Evolutionary conservation across 1,140 invertebrate genomes (phyloP).

Genomic region (Aphelenchoides besseyi): DNA sequence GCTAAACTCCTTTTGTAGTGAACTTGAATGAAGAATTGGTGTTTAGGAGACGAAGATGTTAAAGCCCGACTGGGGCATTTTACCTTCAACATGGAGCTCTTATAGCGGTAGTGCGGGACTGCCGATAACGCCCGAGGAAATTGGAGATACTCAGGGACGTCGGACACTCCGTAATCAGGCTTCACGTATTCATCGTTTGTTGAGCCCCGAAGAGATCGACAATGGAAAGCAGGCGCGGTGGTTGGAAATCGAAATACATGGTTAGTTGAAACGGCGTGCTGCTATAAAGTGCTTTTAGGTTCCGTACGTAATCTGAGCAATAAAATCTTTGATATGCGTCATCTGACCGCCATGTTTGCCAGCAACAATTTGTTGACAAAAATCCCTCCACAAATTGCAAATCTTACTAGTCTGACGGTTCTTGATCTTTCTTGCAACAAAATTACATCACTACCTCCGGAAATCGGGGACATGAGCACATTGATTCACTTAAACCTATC

Average conservation of each 20-base stretch:
- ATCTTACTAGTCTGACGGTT: conserved; percentile 70
- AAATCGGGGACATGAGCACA: conserved; percentile 42
- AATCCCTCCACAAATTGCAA: conserved; percentile 51
- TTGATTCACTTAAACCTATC: conserved; percentile 79
- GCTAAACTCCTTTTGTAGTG: neutral
- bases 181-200: conserved; percentile 34
- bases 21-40: neutral
- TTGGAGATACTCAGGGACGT: conserved; percentile 42
- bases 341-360: conserved; percentile 57
- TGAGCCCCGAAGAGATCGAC: conserved; percentile 41
- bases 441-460: conserved; percentile 83
- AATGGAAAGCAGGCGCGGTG: conserved; percentile 43
- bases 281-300: conserved; percentile 32
- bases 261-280: conserved; percentile 34
- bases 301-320: conserved; percentile 41
- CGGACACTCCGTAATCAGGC: conserved; percentile 1
- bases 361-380: conserved; percentile 42
- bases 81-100: neutral
- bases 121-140: conserved; percentile 36
- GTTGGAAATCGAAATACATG: conserved; percentile 48
- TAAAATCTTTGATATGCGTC: conserved; percentile 46
- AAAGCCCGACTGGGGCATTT: neutral
- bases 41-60: neutral
- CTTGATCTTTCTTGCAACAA: conserved; percentile 91
- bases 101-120: conserved; percentile 32